These are phyloP conservation scores for Cheiracanthium punctorium DNA, from an alignment of 2,888 invertebrate genomes.

Conservation along the genomic window DNA sequence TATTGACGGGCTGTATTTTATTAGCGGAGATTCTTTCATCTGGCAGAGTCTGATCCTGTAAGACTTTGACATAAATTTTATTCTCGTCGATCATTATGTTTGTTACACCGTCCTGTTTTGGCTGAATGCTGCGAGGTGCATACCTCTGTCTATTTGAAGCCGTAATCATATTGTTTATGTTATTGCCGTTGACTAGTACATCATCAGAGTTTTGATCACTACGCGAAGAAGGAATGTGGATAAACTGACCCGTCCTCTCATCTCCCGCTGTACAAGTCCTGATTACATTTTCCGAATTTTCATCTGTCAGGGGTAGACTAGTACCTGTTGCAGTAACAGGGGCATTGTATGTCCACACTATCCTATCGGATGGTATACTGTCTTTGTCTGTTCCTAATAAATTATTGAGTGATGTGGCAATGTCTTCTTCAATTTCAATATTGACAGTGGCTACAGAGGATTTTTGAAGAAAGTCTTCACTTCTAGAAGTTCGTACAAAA, in stretches of 20 bases:
- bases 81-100: conserved; percentile 68
- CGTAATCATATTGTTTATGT: conserved; percentile 32
- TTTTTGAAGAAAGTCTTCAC: conserved; percentile 92
- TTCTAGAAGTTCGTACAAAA: conserved; percentile 90
- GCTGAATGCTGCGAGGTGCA: conserved; percentile 43
- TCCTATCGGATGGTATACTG: conserved; percentile 80
- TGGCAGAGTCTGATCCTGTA: conserved; percentile 31
- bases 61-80: conserved; percentile 62
- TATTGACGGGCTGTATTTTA: conserved; percentile 23
- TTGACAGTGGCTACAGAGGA: conserved; percentile 89
- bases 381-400: conserved; percentile 83
- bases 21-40: conserved; percentile 26
- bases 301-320: conserved; percentile 21
- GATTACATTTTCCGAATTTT: conserved; percentile 8
- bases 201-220: conserved; percentile 19
- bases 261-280: conserved; percentile 6
- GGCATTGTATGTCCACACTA: conserved; percentile 94
- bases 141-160: conserved; percentile 28
- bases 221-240: conserved; percentile 29
- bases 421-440: conserved; percentile 91
- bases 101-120: conserved; percentile 63
- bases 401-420: conserved; percentile 94
- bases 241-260: conserved; percentile 47
- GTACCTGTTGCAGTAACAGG: conserved; percentile 78
- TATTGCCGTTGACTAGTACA: conserved; percentile 43